Percentiles rank a stretch among this genome's conserved stretches.
phyloP scores from a whole-genome alignment of 2,113 vertebrate species.

The Furnarius figulus region DNA sequence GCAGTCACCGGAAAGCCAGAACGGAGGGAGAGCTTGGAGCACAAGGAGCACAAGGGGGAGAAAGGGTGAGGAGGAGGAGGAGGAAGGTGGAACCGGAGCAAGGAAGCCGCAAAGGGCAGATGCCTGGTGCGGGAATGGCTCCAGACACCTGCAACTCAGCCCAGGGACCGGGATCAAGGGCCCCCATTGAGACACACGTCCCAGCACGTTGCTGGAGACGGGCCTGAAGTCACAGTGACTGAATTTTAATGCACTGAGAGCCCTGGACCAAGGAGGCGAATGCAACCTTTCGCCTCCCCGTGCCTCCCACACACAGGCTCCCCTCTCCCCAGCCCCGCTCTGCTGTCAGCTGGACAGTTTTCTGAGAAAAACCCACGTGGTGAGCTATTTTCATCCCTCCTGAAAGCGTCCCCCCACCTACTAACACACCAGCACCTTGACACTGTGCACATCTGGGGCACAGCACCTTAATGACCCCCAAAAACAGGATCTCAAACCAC shows the following conservation, averaged over 20 bases:
- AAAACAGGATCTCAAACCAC: background rate
- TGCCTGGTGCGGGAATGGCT: constrained; percentile 54
- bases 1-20: constrained; percentile 54
- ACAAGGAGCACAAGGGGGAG: background rate
- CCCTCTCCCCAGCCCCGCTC: background rate
- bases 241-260: constrained; percentile 37
- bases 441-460: background rate
- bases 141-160: constrained; percentile 65
- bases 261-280: background rate
- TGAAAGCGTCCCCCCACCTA: background rate
- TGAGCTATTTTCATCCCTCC: background rate
- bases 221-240: constrained; percentile 17
- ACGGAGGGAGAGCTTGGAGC: constrained; percentile 35
- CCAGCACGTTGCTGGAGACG: background rate
- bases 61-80: constrained; percentile 44
- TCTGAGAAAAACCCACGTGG: background rate
- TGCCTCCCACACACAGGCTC: background rate
- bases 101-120: constrained; percentile 48
- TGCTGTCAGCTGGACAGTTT: background rate
- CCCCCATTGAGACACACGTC: constrained; percentile 17
- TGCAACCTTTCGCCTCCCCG: background rate
- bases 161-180: constrained; percentile 1
- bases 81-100: constrained; percentile 50
- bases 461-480: background rate
- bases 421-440: background rate